A percentile compares a stretch with the other conserved stretches of the same genome.
These are phyloP conservation scores for Nothoprocta pentlandii DNA, from an alignment of 2,113 vertebrate genomes.

Conservation along the genomic window DNA sequence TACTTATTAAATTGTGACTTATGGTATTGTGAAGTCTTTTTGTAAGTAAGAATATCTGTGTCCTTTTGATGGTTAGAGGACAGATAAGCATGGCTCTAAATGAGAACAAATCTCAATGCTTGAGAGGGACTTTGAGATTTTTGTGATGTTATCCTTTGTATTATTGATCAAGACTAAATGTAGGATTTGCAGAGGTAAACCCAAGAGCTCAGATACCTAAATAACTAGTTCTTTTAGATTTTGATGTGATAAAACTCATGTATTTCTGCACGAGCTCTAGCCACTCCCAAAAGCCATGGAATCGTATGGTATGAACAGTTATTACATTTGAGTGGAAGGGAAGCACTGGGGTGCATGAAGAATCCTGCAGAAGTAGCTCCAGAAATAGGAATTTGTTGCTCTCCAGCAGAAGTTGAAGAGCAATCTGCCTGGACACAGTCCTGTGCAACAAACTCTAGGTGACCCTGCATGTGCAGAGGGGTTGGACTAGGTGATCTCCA, in stretches of 20 bases:
- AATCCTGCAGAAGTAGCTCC: not conserved
- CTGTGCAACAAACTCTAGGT: too few relatives aligned
- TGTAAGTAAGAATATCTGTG: not conserved
- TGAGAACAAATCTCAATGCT: not conserved
- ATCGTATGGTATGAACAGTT: not conserved
- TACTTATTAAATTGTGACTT: not conserved
- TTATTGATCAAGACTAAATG: not conserved
- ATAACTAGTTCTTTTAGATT: not conserved
- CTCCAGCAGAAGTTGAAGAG: not conserved
- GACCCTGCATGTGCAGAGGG: too few relatives aligned
- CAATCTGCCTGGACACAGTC: too few relatives aligned
- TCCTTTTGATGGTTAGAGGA: not conserved
- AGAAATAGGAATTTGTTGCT: not conserved
- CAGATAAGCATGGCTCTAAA: not conserved
- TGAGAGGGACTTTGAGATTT: not conserved
- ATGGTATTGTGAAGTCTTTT: not conserved
- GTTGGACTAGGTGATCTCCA: too few relatives aligned
- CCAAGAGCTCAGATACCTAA: not conserved
- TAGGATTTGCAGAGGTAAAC: not conserved
- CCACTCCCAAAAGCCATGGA: not conserved
- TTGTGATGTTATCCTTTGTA: not conserved
- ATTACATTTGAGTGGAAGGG: not conserved
- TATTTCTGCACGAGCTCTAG: not conserved
- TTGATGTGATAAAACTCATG: not conserved
- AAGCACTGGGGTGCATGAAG: not conserved